These are phyloP conservation scores for Drosophila navojoa DNA, from an alignment of 1,140 invertebrate genomes.

Conservation along the genomic window DNA sequence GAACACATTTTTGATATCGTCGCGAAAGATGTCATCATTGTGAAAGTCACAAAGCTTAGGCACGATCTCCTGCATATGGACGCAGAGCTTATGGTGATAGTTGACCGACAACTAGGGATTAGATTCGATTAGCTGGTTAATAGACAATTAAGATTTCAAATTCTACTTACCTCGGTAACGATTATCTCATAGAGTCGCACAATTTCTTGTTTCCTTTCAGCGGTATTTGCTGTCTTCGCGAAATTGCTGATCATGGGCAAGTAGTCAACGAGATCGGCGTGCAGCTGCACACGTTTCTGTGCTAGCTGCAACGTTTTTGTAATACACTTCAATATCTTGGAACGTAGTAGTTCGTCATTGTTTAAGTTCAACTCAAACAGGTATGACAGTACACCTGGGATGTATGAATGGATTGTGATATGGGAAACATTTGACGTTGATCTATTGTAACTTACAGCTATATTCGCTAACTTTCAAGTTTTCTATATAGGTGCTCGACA, in stretches of 20 bases:
- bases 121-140: not conserved
- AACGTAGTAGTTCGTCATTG: constrained; percentile 38
- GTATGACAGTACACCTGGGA: constrained; percentile 56
- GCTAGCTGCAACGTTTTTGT: constrained; percentile 57
- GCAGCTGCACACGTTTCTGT: constrained; percentile 59
- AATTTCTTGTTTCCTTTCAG: constrained; percentile 46
- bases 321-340: constrained; percentile 53
- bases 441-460: constrained; percentile 47
- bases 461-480: constrained; percentile 68
- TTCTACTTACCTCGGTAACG: constrained; percentile 38
- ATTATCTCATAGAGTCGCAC: constrained; percentile 59
- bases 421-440: too few relatives aligned
- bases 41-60: constrained; percentile 67
- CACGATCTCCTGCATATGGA: constrained; percentile 66
- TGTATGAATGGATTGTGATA: not conserved
- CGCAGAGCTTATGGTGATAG: constrained; percentile 66
- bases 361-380: constrained; percentile 62
- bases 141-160: too few relatives aligned
- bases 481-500: constrained; percentile 49
- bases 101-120: constrained; percentile 59
- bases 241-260: constrained; percentile 39
- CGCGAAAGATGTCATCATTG: constrained; percentile 48
- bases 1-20: constrained; percentile 57
- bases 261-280: constrained; percentile 58
- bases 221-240: constrained; percentile 7